Percentiles rank a stretch among this genome's conserved stretches.
Conservation (phyloP, 2,888 invertebrate genomes). For the Drosophila paracracens region DNA sequence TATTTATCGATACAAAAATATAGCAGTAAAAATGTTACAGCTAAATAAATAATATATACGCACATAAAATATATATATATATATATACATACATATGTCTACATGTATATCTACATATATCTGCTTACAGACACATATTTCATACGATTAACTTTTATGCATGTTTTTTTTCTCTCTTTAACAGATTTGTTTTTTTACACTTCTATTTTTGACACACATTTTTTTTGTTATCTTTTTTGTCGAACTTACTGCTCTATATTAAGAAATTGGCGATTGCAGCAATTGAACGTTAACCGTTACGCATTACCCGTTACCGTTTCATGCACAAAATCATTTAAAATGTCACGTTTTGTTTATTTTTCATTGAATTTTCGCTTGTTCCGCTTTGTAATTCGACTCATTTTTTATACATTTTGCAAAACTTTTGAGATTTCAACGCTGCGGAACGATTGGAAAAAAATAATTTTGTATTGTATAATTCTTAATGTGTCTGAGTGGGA, state of each 20-base stretch:
- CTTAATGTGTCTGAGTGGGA: conserved; percentile 21
- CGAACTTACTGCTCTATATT: conserved; percentile 11
- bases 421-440: conserved; percentile 5
- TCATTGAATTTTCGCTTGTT: background rate
- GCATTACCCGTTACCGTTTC: conserved; percentile 12
- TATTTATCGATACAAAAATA: background rate
- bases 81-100: conserved; percentile 3
- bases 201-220: background rate
- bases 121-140: background rate
- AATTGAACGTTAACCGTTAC: background rate
- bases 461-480: conserved; percentile 76
- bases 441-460: conserved; percentile 44
- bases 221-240: background rate
- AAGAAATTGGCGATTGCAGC: conserved; percentile 1
- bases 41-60: background rate
- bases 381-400: background rate
- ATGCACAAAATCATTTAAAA: background rate
- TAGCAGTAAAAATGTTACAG: background rate
- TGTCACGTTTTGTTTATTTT: background rate
- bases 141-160: background rate
- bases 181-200: background rate
- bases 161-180: conserved; percentile 1
- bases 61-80: background rate
- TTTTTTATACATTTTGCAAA: conserved; percentile 8
- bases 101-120: background rate